Evolutionary conservation across 2,888 invertebrate species (phyloP).

Genomic region (Stenolophus ochropezus): DNA sequence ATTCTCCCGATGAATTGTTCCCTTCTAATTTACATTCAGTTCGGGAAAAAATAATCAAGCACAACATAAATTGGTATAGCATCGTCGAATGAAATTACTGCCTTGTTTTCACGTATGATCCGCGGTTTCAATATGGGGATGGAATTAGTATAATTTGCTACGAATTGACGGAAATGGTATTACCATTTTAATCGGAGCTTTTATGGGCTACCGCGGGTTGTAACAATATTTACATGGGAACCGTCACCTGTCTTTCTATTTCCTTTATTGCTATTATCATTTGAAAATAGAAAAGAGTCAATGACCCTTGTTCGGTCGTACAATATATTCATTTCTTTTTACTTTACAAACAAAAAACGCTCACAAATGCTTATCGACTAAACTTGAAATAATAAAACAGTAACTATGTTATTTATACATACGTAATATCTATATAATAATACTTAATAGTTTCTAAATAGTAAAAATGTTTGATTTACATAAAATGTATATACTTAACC

Average conservation of each 20-base stretch:
- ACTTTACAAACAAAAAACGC: not conserved
- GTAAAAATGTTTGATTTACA: too few species aligned
- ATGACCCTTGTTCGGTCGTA: not conserved
- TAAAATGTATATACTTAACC: too few species aligned
- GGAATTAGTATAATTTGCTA: not conserved
- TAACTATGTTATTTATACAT: not conserved
- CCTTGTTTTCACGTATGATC: not conserved
- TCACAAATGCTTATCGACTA: not conserved
- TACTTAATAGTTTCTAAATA: too few species aligned
- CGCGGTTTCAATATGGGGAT: not conserved
- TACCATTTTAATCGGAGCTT: not conserved
- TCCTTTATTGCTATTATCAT: not conserved
- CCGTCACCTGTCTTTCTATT: not conserved
- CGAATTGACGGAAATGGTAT: not conserved
- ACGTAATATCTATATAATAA: not conserved
- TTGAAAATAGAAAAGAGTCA: not conserved
- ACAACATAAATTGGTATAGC: slow-evolving; percentile 9
- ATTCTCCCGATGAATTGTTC: slow-evolving; percentile 28
- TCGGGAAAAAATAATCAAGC: slow-evolving; percentile 15
- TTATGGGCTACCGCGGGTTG: not conserved
- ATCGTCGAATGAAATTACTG: not conserved
- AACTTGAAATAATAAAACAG: not conserved
- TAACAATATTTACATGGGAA: not conserved
- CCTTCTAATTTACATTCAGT: slow-evolving; percentile 29
- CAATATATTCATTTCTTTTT: not conserved